Percentiles rank a stretch among this genome's conserved stretches.
phyloP scores from a whole-genome alignment of 2,888 invertebrate species.

The Podotricha telesiphe region DNA sequence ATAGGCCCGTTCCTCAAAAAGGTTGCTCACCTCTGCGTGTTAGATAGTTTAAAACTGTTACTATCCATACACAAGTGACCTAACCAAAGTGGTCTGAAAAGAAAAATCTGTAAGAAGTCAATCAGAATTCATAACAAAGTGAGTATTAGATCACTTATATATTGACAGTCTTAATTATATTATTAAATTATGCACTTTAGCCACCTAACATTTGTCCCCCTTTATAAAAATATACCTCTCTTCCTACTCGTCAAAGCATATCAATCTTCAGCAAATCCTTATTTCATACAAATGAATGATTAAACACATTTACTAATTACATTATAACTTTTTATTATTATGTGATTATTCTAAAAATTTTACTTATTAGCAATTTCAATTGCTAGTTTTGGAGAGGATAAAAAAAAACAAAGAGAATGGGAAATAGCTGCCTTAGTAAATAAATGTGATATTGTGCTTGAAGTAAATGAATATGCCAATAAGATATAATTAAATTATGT shows the following conservation, averaged over 20 bases:
- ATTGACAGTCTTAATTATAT: neutral
- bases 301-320: slow-evolving; percentile 9
- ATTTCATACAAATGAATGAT: slow-evolving; percentile 20
- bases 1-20: no score
- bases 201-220: slow-evolving; percentile 67
- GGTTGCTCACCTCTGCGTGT: no score
- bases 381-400: neutral
- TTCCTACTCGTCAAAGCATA: slow-evolving; percentile 15
- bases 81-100: neutral
- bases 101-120: neutral
- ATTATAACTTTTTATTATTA: slow-evolving; percentile 2
- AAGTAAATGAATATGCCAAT: slow-evolving; percentile 17
- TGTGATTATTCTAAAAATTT: slow-evolving; percentile 3
- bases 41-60: neutral
- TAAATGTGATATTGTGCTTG: slow-evolving; percentile 14
- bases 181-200: slow-evolving; percentile 63
- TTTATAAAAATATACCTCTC: slow-evolving; percentile 39
- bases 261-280: slow-evolving; percentile 23
- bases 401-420: neutral
- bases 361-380: neutral
- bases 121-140: neutral
- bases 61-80: neutral
- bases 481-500: slow-evolving; percentile 18
- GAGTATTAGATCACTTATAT: slow-evolving; percentile 6
- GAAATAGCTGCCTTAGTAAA: slow-evolving; percentile 20